Base-by-base conservation (phyloP, 2,888 invertebrate genomes). In the Coenonympha arcania region DNA sequence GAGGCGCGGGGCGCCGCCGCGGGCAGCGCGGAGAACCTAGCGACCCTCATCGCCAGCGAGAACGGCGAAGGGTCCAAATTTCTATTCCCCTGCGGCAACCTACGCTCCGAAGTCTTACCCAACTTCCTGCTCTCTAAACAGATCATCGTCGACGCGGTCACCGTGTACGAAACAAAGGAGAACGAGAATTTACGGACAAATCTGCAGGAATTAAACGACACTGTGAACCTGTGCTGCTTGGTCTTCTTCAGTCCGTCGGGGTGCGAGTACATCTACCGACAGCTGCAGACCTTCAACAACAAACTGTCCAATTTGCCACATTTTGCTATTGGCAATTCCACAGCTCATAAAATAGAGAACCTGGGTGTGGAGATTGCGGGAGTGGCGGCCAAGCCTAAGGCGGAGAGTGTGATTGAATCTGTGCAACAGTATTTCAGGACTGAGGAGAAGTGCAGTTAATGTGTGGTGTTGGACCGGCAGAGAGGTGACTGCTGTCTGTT, bases 231-330 rank as follows among this genome's bases (percentile, higher is more conserved):
- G 0, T 72, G 73, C 30, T 79, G 82, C 50, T 64, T 85, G 67
- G 81, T 84, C 41, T 85, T 85, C 64, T 86, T 86, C 55, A 84
- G 85, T 52, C 85, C 85, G 0, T 85, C 85, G 0, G 85, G 85
- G 0, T 83, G 81, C 45, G 84, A 85, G 55, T 84, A 85, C 58
- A 73, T 78, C 15, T 72, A 83, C 57, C 62, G 83, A 3, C 78
- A 79, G 56, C 69, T 85, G 20, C 84, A 84, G 59, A 83, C 84
- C 0, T 79, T 84, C 52, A 71, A 61, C 56, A 83, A 82, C 56
- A 65, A 58, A 9, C 69, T 85, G 1, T 71, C 71, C 0, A 58
- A 57, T 28, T 61, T 85, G 6, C 85, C 85, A 1, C 77, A 78
- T 52, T 85, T 85, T 64, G 85, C 85, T 6, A 85, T 85, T 30